These are phyloP conservation scores for Brachyistius frenatus DNA, from an alignment of 2,113 vertebrate species.

Conservation along the genomic window DNA sequence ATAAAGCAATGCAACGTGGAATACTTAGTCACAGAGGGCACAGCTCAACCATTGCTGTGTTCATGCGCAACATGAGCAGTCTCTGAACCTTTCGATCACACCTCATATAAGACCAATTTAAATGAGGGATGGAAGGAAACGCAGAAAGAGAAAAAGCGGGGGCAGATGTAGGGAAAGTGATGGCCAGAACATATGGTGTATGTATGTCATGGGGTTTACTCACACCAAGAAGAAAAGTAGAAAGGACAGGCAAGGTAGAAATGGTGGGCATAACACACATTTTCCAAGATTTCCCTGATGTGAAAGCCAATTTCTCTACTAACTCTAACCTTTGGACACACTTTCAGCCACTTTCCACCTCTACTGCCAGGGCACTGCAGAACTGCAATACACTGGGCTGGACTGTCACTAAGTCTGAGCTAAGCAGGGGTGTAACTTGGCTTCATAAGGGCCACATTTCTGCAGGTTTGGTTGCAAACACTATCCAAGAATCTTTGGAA, in stretches of 20 bases:
- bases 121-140: neutral
- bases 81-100: no score
- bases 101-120: neutral
- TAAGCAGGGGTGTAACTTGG: neutral
- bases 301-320: slow-evolving; percentile 37
- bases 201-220: slow-evolving; percentile 29
- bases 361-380: slow-evolving; percentile 43
- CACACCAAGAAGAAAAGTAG: slow-evolving; percentile 31
- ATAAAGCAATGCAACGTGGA: no score
- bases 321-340: slow-evolving; percentile 42
- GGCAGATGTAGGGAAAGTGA: neutral
- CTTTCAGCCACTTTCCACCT: slow-evolving; percentile 56
- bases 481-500: neutral
- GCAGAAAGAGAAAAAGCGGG: neutral
- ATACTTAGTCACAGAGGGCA: no score
- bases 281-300: slow-evolving; percentile 51
- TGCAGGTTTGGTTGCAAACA: neutral
- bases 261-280: slow-evolving; percentile 31
- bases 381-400: neutral
- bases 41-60: no score
- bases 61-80: no score
- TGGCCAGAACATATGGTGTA: slow-evolving; percentile 10
- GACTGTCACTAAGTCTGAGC: neutral
- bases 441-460: neutral
- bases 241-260: slow-evolving; percentile 37